Evolutionary conservation across 2,888 invertebrate species (phyloP), one percentile per base, ranked within the genome.

Genomic region (Diarsia mendica): DNA sequence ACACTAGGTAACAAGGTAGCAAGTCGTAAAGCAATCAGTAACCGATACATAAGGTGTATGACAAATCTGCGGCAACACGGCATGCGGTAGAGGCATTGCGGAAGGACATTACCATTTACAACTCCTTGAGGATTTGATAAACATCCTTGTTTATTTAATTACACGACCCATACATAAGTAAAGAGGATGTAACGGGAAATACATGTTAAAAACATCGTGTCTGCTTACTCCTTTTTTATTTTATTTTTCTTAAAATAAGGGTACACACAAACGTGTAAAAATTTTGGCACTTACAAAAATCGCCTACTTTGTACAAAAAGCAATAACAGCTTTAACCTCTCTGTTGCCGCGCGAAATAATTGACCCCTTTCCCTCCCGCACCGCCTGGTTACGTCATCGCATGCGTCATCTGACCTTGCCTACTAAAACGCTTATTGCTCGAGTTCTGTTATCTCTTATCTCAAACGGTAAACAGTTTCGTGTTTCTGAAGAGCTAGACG

Each of bases 81-180:
- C 61, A 33, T 15, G 20, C 44, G 49, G 23, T 63, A 81, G 46
- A 51, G 61, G 44, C 49, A 61, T 55, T 20, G n/a, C 55, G 64
- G 49, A 63, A 66, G 48, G 23, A 61, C 76, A 78, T 81, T 76
- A 80, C 49, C 75, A 60, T 67, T 49, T 63, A 75, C 82, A 81
- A 55, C 48, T 55, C 39, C 60, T 76, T 75, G 48, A 9, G 75
- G 53, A 44, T 63, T 76, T 67, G 61, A 81, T 78, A 63, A 75
- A 78, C 44, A 55, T 55, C 66, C 76, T 33, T 81, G 61, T 81
- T 81, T 63, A 75, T 81, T 75, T 23, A 64, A 61, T 53, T 53
- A 49, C 75, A 44, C 18, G 20, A 10, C 8, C 48, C 23, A 10
- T 55, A 48, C 28, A 80, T 53, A 53, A 75, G n/a, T 64, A 33